These are phyloP conservation scores for Embidobia sp. DNA, from an alignment of 2,888 invertebrate species.

Conservation along the genomic window DNA sequence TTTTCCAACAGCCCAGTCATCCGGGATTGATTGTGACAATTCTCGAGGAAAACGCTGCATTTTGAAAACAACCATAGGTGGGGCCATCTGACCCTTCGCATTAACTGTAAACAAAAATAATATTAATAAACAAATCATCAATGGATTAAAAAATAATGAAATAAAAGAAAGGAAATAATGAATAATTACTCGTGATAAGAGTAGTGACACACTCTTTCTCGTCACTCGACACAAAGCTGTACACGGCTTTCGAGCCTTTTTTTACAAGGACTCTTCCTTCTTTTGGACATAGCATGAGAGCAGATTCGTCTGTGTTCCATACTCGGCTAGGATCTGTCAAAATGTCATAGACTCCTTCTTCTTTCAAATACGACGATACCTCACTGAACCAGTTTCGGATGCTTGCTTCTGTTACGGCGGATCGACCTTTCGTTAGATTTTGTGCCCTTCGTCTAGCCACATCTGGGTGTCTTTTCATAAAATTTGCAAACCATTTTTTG, in stretches of 20 bases:
- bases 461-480: constrained; percentile 9
- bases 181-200: constrained; percentile 13
- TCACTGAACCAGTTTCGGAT: constrained; percentile 66
- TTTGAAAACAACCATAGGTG: constrained; percentile 71
- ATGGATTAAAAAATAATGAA: neutral
- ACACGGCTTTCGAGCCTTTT: constrained; percentile 15
- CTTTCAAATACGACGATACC: constrained; percentile 58
- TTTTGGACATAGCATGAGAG: constrained; percentile 70
- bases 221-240: constrained; percentile 14
- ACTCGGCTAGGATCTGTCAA: constrained; percentile 62
- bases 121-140: neutral
- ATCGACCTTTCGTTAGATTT: constrained; percentile 64
- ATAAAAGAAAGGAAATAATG: neutral
- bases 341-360: constrained; percentile 54
- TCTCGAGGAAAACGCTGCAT: constrained; percentile 72
- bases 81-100: constrained; percentile 69
- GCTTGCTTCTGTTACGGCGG: constrained; percentile 62
- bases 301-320: constrained; percentile 71
- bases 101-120: constrained; percentile 44
- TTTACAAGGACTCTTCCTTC: constrained; percentile 26
- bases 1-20: constrained; percentile 77
- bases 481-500: neutral
- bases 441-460: constrained; percentile 60
- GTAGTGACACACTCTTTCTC: constrained; percentile 45
- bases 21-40: constrained; percentile 69